These are phyloP conservation scores for Drosophila bocki DNA, from an alignment of 1,140 invertebrate genomes.

Conservation along the genomic window DNA sequence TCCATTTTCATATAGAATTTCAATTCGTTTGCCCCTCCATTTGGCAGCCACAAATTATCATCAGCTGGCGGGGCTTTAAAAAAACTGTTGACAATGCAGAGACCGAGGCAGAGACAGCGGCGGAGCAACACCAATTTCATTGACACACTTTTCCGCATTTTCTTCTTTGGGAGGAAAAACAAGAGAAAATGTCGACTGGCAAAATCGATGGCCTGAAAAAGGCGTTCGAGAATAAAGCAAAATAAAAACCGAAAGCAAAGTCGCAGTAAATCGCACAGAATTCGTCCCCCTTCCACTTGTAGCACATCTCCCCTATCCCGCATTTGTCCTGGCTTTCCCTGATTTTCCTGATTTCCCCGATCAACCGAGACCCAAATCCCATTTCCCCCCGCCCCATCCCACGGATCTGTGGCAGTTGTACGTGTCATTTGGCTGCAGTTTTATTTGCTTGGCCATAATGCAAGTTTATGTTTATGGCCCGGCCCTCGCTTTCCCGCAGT, in stretches of 20 bases:
- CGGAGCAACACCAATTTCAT: constrained; percentile 70
- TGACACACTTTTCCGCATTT: constrained; percentile 67
- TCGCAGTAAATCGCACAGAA: constrained; percentile 72
- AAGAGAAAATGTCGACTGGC: constrained; percentile 63
- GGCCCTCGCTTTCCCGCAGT: constrained; percentile 2
- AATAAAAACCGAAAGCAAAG: constrained; percentile 71
- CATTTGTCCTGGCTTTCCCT: constrained; percentile 2
- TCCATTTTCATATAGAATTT: constrained; percentile 5
- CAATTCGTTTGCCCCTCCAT: constrained; percentile 7
- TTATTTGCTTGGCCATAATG: constrained; percentile 76
- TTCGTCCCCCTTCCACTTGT: constrained; percentile 7
- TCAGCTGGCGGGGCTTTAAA: constrained; percentile 61
- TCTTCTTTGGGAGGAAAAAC: constrained; percentile 34
- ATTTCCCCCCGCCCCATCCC: neutral
- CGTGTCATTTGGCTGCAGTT: constrained; percentile 81
- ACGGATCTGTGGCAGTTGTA: constrained; percentile 62
- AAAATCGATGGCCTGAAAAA: constrained; percentile 81
- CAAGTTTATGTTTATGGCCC: constrained; percentile 75
- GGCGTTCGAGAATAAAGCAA: constrained; percentile 70
- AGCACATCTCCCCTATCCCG: neutral
- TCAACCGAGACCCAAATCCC: constrained; percentile 14
- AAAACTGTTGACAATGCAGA: constrained; percentile 54
- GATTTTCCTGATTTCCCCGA: constrained; percentile 15
- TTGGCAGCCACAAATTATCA: constrained; percentile 55
- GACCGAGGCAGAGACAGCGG: constrained; percentile 52